Percentiles rank a stretch among this genome's conserved stretches.
These are phyloP conservation scores for Psittacus erithacus DNA, from an alignment of 2,113 vertebrate species.

Conservation along the genomic window DNA sequence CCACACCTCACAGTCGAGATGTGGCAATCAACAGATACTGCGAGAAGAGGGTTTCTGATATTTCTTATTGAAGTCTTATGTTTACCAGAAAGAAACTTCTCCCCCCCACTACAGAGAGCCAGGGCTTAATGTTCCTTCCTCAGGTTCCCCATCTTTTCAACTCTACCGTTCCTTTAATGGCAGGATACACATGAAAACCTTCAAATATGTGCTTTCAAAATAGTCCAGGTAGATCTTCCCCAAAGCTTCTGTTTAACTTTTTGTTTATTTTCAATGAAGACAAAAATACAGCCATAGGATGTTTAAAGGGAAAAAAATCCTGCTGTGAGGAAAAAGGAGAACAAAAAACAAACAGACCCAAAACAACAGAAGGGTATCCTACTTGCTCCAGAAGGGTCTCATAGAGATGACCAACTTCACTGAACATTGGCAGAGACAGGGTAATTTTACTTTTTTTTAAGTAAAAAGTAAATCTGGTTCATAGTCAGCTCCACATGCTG, in stretches of 20 bases:
- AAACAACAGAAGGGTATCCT: not conserved
- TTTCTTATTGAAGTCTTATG: not conserved
- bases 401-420: not conserved
- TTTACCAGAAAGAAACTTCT: not conserved
- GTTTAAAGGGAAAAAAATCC: not conserved
- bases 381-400: not conserved
- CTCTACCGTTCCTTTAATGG: not conserved
- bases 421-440: constrained; percentile 24
- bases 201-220: not conserved
- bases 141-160: not conserved
- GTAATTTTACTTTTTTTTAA: not conserved
- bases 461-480: not conserved
- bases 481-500: not conserved
- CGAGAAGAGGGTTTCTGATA: not conserved
- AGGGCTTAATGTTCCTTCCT: not conserved
- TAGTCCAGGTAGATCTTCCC: not conserved
- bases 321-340: not conserved
- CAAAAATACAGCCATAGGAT: not conserved
- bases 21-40: not conserved
- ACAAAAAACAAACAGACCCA: too few species aligned
- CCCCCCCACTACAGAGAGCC: too few species aligned
- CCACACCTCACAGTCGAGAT: not conserved
- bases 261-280: not conserved
- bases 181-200: not conserved
- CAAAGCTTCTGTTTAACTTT: not conserved